These are phyloP conservation scores for Hippocampus abdominalis DNA, from an alignment of 2,113 vertebrate genomes.

Conservation along the genomic window DNA sequence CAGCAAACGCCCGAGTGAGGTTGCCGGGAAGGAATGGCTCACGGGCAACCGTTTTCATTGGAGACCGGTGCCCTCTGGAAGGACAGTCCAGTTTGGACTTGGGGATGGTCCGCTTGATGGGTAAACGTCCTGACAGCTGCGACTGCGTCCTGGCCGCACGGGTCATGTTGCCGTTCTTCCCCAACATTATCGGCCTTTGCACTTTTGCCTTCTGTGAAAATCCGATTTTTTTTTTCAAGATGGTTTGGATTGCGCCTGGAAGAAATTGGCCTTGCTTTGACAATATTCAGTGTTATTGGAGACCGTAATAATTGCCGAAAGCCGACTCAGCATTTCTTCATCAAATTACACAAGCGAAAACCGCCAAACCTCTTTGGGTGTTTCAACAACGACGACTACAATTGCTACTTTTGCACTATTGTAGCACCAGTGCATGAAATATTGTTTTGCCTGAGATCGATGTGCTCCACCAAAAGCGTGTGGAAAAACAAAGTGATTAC, in stretches of 20 bases:
- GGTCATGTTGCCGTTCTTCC: conserved; percentile 53
- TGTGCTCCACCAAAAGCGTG: conserved; percentile 10
- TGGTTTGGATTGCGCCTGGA: too few species aligned
- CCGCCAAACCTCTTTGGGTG: conserved; percentile 22
- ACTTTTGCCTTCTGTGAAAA: neutral
- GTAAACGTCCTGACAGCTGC: conserved; percentile 56
- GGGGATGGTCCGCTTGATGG: conserved; percentile 15
- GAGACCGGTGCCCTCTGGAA: conserved; percentile 20
- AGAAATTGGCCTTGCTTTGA: neutral
- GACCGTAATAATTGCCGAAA: neutral
- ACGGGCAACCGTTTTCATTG: conserved; percentile 47
- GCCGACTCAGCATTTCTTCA: conserved; percentile 6
- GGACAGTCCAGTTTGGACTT: conserved; percentile 22
- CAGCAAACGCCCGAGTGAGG: conserved; percentile 67
- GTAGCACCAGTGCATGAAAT: conserved; percentile 27
- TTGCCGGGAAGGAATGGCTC: conserved; percentile 41
- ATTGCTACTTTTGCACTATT: neutral
- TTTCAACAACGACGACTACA: conserved; percentile 5
- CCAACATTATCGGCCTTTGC: neutral
- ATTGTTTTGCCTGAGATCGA: conserved; percentile 7
- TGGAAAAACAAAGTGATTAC: conserved; percentile 10
- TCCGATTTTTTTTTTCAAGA: too few species aligned
- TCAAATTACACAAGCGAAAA: conserved; percentile 20
- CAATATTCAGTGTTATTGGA: neutral
- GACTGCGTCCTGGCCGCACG: conserved; percentile 67